Conservation (phyloP, 2,888 invertebrate genomes). For the Drosophila trichaetosa region DNA sequence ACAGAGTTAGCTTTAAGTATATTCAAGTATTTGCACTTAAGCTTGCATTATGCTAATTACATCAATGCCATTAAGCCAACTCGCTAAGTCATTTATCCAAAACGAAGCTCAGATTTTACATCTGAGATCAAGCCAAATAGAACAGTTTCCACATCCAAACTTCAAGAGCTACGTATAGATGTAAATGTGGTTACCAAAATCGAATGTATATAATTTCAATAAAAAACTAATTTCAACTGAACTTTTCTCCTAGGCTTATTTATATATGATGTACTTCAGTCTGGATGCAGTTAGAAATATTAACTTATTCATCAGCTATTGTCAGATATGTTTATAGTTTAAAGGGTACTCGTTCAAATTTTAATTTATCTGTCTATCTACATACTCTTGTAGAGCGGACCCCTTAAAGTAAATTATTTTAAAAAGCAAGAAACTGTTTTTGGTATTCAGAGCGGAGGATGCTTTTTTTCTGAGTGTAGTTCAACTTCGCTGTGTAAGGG, state of each 20-base stretch:
- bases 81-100: background rate
- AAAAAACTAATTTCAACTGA: background rate
- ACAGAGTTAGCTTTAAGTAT: slow-evolving; percentile 1
- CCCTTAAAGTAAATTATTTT: background rate
- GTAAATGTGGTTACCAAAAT: background rate
- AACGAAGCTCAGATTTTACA: background rate
- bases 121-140: background rate
- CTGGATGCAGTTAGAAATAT: background rate
- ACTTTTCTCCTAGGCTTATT: no score
- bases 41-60: slow-evolving; percentile 50
- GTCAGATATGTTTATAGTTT: background rate
- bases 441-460: background rate
- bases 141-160: background rate
- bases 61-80: slow-evolving; percentile 13
- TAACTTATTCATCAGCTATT: background rate
- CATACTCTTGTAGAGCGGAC: no score
- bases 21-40: slow-evolving; percentile 29
- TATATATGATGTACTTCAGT: background rate
- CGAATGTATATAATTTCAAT: background rate
- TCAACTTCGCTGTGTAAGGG: background rate
- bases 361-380: no score
- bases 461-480: background rate
- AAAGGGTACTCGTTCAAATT: no score
- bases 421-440: background rate
- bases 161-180: background rate